Percentiles rank a stretch among this genome's conserved stretches.
Conservation (phyloP, 92 coral and sea anemone species). For the Epizoanthus fatuus region DNA sequence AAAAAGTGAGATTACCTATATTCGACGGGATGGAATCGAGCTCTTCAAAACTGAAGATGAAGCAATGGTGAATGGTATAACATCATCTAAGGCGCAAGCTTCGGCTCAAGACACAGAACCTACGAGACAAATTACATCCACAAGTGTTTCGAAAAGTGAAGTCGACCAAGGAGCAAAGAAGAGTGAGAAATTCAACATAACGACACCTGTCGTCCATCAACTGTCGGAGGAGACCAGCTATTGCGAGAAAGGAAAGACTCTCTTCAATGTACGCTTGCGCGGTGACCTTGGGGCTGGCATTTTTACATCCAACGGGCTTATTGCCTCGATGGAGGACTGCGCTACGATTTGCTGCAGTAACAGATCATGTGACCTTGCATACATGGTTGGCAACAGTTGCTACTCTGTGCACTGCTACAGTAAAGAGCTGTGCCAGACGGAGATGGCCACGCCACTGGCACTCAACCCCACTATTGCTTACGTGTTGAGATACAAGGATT, state of each 20-base stretch:
- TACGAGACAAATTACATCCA: background rate
- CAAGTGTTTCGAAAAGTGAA: background rate
- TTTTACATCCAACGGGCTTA: constrained; percentile 85
- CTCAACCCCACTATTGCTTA: constrained; percentile 83
- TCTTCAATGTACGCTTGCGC: constrained; percentile 78
- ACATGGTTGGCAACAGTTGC: constrained; percentile 82
- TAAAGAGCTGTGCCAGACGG: constrained; percentile 74
- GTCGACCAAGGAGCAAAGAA: constrained; percentile 11
- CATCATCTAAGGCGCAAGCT: constrained; percentile 10
- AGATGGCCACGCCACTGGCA: constrained; percentile 78
- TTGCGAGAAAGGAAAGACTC: constrained; percentile 79
- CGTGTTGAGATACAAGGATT: constrained; percentile 65
- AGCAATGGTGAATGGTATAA: constrained; percentile 67
- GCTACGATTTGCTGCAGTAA: constrained; percentile 83
- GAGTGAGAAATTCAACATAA: background rate
- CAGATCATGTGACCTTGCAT: constrained; percentile 92
- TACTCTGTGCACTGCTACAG: constrained; percentile 88
- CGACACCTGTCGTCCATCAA: background rate
- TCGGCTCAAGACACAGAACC: constrained; percentile 13
- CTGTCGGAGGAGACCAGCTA: background rate
- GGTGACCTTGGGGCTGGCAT: constrained; percentile 91
- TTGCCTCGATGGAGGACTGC: constrained; percentile 80
- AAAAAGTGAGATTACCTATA: constrained; percentile 79
- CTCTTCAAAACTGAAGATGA: constrained; percentile 83
- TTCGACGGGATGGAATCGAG: constrained; percentile 75